Percentiles rank a stretch among this genome's conserved stretches.
These are phyloP conservation scores for Propithecus deckenii DNA, from an alignment of 2,797 vertebrate genomes.

Conservation along the genomic window DNA sequence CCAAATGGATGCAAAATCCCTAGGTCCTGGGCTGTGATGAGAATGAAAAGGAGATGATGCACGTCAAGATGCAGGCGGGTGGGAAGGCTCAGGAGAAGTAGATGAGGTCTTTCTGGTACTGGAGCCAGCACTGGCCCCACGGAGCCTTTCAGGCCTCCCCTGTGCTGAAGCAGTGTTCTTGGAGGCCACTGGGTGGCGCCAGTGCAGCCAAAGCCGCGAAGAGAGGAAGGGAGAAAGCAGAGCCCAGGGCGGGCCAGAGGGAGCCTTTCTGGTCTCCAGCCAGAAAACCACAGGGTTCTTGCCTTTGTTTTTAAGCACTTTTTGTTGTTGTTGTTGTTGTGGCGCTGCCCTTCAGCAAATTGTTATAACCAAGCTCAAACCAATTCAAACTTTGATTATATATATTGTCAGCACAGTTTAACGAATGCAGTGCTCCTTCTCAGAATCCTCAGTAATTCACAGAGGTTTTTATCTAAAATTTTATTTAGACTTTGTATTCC, in stretches of 20 bases:
- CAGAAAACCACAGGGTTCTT: constrained; percentile 29
- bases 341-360: neutral
- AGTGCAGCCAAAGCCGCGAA: neutral
- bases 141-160: neutral
- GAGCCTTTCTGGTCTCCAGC: neutral
- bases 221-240: neutral
- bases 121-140: neutral
- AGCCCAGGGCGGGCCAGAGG: no score
- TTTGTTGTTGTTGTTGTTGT: no score
- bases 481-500: neutral
- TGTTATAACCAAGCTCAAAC: neutral
- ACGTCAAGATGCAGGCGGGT: neutral
- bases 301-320: neutral
- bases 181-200: neutral
- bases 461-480: neutral
- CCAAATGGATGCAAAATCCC: neutral
- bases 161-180: neutral
- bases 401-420: neutral
- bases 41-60: neutral
- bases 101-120: neutral
- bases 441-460: neutral
- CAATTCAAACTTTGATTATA: neutral
- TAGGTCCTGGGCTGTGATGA: neutral
- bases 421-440: neutral
- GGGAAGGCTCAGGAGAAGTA: neutral